These are phyloP conservation scores for Coelopa frigida DNA, from an alignment of 1,140 invertebrate genomes.

Conservation along the genomic window DNA sequence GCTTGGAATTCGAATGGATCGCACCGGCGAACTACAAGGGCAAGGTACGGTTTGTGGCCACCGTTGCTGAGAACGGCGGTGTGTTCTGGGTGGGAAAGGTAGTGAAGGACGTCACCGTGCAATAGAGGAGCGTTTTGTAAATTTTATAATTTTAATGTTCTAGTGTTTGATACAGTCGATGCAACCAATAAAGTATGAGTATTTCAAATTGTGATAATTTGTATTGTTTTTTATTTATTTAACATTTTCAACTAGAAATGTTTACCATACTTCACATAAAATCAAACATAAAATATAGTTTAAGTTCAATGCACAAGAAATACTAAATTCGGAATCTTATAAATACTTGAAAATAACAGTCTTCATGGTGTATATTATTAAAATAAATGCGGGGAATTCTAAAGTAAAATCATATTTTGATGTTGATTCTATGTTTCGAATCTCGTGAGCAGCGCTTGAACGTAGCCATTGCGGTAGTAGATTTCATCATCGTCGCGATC, in stretches of 20 bases:
- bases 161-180: too few species aligned
- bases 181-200: too few species aligned
- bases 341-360: conserved; percentile 1
- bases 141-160: too few species aligned
- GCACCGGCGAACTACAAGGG: conserved; percentile 41
- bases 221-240: conserved; percentile 1
- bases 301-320: too few species aligned
- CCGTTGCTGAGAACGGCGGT: conserved; percentile 41
- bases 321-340: neutral
- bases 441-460: conserved; percentile 7
- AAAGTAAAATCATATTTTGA: neutral
- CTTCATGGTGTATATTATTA: too few species aligned
- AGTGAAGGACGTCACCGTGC: conserved; percentile 3
- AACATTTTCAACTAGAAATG: too few species aligned
- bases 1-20: conserved; percentile 33
- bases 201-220: neutral
- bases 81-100: conserved; percentile 43
- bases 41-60: conserved; percentile 42
- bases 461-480: conserved; percentile 12
- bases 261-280: too few species aligned
- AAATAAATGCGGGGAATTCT: too few species aligned
- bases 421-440: neutral
- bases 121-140: too few species aligned
- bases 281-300: too few species aligned
- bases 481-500: conserved; percentile 1